Conservation (phyloP, 2,888 invertebrate species). For the Uropetala carovei region DNA sequence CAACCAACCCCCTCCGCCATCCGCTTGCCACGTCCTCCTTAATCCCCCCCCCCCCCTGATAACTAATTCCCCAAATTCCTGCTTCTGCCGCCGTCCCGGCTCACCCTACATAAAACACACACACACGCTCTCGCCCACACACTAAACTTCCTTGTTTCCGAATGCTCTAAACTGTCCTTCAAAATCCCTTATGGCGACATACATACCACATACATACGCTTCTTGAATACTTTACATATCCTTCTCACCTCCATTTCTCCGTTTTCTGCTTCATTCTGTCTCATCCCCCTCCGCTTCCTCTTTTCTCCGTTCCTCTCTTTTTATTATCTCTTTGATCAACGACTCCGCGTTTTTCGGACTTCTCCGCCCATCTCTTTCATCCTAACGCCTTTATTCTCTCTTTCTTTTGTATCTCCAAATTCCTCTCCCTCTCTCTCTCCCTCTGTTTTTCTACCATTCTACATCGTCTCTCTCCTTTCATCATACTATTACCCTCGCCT, state of each 20-base stretch:
- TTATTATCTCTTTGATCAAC: too few relatives aligned
- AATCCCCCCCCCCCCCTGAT: constrained; percentile 27
- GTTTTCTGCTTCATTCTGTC: background rate
- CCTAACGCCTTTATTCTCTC: too few relatives aligned
- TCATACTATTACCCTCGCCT: too few relatives aligned
- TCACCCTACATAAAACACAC: background rate
- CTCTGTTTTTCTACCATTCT: too few relatives aligned
- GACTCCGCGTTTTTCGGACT: too few relatives aligned
- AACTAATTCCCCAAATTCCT: constrained; percentile 39
- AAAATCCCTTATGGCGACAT: background rate
- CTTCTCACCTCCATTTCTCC: background rate
- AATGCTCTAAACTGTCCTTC: constrained; percentile 21
- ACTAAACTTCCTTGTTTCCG: background rate
- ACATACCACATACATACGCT: too few relatives aligned
- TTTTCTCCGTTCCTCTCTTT: too few relatives aligned
- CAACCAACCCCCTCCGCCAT: background rate
- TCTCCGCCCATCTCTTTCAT: too few relatives aligned
- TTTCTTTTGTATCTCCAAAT: too few relatives aligned
- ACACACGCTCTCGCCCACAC: background rate
- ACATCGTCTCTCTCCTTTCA: too few relatives aligned
- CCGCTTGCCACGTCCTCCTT: background rate
- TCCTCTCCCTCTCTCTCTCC: too few relatives aligned
- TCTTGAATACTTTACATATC: constrained; percentile 32
- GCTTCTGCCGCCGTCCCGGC: background rate
- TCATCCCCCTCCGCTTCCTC: background rate